Base-by-base conservation (phyloP, 2,888 invertebrate species). In the Diarsia rubi region DNA sequence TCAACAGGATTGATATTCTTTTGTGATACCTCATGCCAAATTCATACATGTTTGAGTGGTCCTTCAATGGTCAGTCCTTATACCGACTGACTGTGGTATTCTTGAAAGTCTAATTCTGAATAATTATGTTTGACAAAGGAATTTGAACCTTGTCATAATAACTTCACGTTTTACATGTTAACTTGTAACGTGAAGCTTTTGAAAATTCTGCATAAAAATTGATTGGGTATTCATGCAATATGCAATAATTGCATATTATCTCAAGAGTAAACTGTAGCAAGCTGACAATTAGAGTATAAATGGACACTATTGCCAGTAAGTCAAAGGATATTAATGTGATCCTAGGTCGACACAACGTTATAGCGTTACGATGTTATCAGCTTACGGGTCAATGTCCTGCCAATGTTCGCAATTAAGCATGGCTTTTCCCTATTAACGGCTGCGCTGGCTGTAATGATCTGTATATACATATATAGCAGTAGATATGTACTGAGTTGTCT, bases 271-370 rank as follows among this genome's bases (percentile, higher is more conserved):
- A 24, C 49, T 19, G 6, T n/a, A 11, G 24, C 4, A 31, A 63
- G 19, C 12, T 0, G 9, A 11, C 24, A 16, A 37, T 54, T 27
- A 16, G 14, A 44, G 44, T 69, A 31, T 9, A 37, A 37, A 73
- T 27, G 19, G 16, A 45, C 11, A 45, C 42, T 54, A 63, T 66
- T 63, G 76, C 45, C 52, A 12, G 4, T 52, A 59, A 52, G 8
- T 42, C 31, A n/a, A 42, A 57, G 2, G 21, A 59, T 59, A 82
- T 69, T 68, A 83, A 82, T 44, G n/a, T 59, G 19, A 68, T 45
- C 45, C 2, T 62, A 19, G 62, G 27, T 37, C n/a, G 49, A 44
- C 47, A 52, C 69, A 54, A 42, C 37, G 14, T 59, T 54, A n/a
- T 62, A 52, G 27, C 8, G 19, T 1, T 49, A 60, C n/a, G 66